Percentiles rank a stretch among this genome's conserved stretches.
Conservation (phyloP, 1,140 invertebrate species). For the Manduca sexta region DNA sequence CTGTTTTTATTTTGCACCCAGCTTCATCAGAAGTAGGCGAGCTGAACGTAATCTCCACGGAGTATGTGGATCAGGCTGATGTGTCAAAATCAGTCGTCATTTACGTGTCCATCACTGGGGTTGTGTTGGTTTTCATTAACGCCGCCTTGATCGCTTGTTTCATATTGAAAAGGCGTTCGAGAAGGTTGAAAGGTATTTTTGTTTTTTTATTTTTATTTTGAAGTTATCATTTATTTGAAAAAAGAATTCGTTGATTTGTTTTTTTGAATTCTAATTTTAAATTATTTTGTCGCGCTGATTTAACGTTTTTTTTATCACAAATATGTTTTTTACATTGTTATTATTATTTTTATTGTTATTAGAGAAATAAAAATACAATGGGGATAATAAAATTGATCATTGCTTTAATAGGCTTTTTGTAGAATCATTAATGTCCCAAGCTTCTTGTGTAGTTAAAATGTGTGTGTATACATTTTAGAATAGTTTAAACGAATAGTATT, state of each 20-base stretch:
- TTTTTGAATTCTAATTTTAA: no score
- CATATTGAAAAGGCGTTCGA: constrained; percentile 83
- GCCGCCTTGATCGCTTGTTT: constrained; percentile 89
- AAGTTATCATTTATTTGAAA: neutral
- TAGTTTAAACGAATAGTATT: no score
- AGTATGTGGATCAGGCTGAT: constrained; percentile 76
- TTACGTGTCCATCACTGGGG: constrained; percentile 85
- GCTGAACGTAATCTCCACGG: constrained; percentile 77
- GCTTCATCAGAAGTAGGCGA: constrained; percentile 69
- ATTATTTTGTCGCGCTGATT: no score
- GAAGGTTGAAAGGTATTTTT: constrained; percentile 77
- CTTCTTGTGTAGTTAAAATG: no score
- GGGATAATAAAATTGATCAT: no score
- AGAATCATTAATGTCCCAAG: no score
- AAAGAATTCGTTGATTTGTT: no score
- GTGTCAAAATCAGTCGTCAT: constrained; percentile 84
- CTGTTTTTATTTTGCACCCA: constrained; percentile 71
- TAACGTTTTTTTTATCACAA: no score
- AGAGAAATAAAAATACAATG: no score
- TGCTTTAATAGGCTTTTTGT: neutral
- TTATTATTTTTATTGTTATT: no score
- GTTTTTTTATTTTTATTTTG: constrained; percentile 24
- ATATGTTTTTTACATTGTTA: no score
- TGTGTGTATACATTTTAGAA: no score
- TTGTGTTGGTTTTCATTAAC: constrained; percentile 86